Evolutionary conservation across 2,888 invertebrate species (phyloP), one percentile per base, ranked within the genome.

Genomic region (Germaria angustata): DNA sequence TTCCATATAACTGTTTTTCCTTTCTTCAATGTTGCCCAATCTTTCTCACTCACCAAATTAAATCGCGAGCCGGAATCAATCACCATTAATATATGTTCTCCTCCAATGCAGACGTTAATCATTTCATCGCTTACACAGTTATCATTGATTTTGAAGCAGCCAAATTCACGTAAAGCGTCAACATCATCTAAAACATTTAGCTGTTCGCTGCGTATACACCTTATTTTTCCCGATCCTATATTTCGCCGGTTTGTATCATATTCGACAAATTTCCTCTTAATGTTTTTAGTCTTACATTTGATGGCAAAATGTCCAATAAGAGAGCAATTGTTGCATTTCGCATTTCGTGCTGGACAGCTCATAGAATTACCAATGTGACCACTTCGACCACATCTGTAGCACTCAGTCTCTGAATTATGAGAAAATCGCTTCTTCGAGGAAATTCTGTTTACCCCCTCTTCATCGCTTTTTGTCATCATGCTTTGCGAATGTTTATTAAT

Each of bases 141-240:
- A 7, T 72, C 71, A 15, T 80, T 36, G 32, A 83, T 80, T 73
- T 83, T 79, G 34, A 83, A 80, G 20, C 76, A 83, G 63, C 39
- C 66, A n/a, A n/a, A n/a, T n/a, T n/a, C n/a, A n/a, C n/a, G n/a
- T n/a, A n/a, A n/a, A n/a, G n/a, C n/a, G n/a, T n/a, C n/a, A 57
- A 76, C 28, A 28, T 28, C 28, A 28, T 28, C 6, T 28, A 6
- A n/a, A n/a, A n/a, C n/a, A 28, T 28, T 28, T 28, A 6, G 28
- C n/a, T n/a, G 6, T 87, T 86, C 85, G 87, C 89, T 87, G 86
- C 87, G 66, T 86, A 88, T 87, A 86, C 36, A 66, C 1, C 66
- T 34, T 11, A 66, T 24, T 32, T 51, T 66, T 15, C 24, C 1
- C 2, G 15, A 49, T 51, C 24, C 39, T 9, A 2, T 8, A 7